A percentile compares a stretch with the other conserved stretches of the same genome.
These are phyloP conservation scores for Tachycineta bicolor DNA, from an alignment of 2,113 vertebrate genomes.

Conservation along the genomic window DNA sequence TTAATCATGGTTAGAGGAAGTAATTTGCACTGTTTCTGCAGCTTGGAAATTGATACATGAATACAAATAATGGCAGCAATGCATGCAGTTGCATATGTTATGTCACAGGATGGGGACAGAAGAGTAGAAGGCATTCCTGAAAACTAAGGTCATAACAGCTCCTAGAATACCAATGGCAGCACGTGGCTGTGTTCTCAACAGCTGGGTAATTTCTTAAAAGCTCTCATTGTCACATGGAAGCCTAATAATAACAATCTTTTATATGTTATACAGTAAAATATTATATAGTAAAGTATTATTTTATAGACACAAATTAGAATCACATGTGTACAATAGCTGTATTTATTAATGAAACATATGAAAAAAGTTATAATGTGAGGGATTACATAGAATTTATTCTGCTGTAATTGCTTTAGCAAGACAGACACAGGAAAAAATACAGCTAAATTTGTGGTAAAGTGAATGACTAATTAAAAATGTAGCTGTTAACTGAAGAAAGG, in stretches of 20 bases:
- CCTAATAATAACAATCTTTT: background rate
- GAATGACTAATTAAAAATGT: slow-evolving; percentile 27
- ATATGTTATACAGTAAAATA: background rate
- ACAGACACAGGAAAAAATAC: background rate
- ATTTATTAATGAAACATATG: background rate
- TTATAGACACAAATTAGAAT: background rate
- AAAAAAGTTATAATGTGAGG: background rate
- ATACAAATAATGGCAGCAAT: background rate
- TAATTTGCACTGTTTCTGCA: background rate
- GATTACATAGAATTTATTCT: background rate
- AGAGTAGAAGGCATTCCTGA: background rate
- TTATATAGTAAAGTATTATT: background rate
- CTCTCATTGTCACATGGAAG: background rate
- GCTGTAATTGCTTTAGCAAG: background rate
- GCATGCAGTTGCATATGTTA: slow-evolving; percentile 46
- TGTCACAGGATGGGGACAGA: background rate
- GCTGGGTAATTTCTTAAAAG: background rate
- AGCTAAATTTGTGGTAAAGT: background rate
- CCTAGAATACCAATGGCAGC: background rate
- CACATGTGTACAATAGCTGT: background rate
- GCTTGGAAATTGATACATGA: background rate
- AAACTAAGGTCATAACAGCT: background rate
- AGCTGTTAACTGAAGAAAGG: slow-evolving; percentile 5
- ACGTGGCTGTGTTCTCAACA: background rate
- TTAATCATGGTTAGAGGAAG: background rate